Conservation (phyloP, 1,140 invertebrate genomes). For the Solen grandis region DNA sequence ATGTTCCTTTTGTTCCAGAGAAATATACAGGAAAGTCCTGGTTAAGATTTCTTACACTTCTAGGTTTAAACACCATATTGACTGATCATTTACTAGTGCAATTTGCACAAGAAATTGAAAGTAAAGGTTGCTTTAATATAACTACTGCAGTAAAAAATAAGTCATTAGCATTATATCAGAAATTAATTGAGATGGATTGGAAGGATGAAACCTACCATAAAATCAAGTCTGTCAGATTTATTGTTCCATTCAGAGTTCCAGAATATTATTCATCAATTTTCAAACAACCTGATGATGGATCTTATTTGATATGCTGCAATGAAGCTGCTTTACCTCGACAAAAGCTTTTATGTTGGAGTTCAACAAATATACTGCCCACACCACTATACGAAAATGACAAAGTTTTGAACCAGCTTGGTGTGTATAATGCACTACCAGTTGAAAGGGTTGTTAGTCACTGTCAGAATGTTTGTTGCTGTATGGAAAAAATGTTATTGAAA, state of each 20-base stretch:
- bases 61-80: slow-evolving; percentile 19
- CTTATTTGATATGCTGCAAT: background rate
- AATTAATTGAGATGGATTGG: background rate
- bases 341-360: slow-evolving; percentile 7
- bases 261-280: background rate
- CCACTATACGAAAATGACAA: background rate
- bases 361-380: slow-evolving; percentile 9
- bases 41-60: slow-evolving; percentile 16
- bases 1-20: too few relatives aligned
- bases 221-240: slow-evolving; percentile 13
- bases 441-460: slow-evolving; percentile 19
- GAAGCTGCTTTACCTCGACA: background rate
- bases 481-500: background rate
- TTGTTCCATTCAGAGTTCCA: background rate
- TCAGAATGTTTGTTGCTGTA: slow-evolving; percentile 23
- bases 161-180: background rate
- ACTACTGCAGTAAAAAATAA: background rate
- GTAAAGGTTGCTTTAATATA: background rate
- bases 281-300: background rate
- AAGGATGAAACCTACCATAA: background rate
- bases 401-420: background rate
- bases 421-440: background rate
- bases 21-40: slow-evolving; percentile 1
- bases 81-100: slow-evolving; percentile 16
- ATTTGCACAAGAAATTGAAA: slow-evolving; percentile 26